Conservation (phyloP, 2,888 invertebrate species). For the Platycnemis pennipes region DNA sequence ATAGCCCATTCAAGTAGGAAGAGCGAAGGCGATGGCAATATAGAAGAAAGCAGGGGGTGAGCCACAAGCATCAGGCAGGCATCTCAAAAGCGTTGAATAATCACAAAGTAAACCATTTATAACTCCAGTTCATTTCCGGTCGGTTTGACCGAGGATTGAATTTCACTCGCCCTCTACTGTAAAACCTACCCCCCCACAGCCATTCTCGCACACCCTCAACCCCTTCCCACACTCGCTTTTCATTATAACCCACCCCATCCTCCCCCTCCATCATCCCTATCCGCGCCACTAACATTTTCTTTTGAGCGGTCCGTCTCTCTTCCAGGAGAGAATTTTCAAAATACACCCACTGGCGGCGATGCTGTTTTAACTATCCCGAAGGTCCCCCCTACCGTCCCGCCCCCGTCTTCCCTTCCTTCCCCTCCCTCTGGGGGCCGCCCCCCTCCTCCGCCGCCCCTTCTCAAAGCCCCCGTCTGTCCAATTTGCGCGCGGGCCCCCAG, state of each 20-base stretch:
- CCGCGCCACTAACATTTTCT: background rate
- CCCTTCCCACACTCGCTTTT: background rate
- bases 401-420: background rate
- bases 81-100: constrained; percentile 16
- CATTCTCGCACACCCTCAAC: background rate
- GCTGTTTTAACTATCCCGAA: constrained; percentile 15
- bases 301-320: background rate
- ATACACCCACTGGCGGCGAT: constrained; percentile 13
- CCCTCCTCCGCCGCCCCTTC: background rate
- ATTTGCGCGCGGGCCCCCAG: background rate
- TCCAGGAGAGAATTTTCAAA: background rate
- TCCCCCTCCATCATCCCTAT: background rate
- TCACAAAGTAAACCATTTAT: constrained; percentile 55
- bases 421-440: background rate
- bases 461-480: background rate
- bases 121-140: constrained; percentile 41
- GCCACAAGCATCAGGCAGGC: background rate
- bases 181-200: background rate
- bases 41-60: background rate
- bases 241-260: background rate
- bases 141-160: constrained; percentile 43
- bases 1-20: background rate
- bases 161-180: background rate
- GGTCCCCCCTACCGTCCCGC: background rate
- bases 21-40: background rate